Conservation (phyloP, 2,888 invertebrate species). For the Ypsolopha sequella region DNA sequence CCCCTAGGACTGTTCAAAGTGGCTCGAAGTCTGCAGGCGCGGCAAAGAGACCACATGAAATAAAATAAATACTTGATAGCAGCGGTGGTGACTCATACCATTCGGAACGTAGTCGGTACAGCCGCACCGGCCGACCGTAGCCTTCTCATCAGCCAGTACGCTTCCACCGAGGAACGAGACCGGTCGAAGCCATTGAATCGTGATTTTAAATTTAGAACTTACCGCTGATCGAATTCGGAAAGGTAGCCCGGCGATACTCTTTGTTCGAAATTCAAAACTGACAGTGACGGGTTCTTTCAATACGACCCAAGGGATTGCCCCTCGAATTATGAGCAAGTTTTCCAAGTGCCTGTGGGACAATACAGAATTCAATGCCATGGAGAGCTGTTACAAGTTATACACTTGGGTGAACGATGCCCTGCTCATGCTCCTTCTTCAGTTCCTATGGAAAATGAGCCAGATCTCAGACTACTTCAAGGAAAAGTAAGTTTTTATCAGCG, state of each 20-base stretch:
- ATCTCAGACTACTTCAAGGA: constrained; percentile 57
- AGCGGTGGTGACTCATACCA: neutral
- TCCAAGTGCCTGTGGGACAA: constrained; percentile 50
- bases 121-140: neutral
- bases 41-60: neutral
- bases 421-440: constrained; percentile 58
- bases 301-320: constrained; percentile 10
- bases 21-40: neutral
- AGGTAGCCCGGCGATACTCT: too few relatives aligned
- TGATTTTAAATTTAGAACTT: neutral
- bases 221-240: too few relatives aligned
- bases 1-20: too few relatives aligned
- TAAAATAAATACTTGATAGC: constrained; percentile 2
- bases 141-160: neutral
- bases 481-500: constrained; percentile 45
- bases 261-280: too few relatives aligned
- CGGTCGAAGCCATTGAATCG: neutral
- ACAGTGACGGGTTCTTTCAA: too few relatives aligned
- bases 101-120: neutral
- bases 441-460: constrained; percentile 65
- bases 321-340: constrained; percentile 49
- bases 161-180: neutral
- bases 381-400: constrained; percentile 57
- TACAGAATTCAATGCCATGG: constrained; percentile 45
- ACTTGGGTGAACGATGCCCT: constrained; percentile 61